Evolutionary conservation across 2,888 invertebrate genomes (phyloP).

Genomic region (Ischnura elegans): DNA sequence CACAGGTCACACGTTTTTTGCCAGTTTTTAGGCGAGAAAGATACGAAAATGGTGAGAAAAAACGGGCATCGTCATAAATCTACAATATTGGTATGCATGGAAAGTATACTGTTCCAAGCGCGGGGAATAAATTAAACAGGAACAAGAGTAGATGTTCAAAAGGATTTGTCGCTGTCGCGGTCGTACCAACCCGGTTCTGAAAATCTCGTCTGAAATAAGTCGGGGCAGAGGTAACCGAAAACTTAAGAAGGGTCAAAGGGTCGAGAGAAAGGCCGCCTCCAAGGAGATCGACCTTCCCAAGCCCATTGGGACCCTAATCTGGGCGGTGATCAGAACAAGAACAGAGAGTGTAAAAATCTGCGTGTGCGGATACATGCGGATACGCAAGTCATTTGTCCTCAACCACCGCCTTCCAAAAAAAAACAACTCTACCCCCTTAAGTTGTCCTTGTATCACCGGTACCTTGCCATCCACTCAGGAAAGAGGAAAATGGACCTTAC

Average conservation of each 20-base stretch:
- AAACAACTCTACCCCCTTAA: conserved; percentile 11
- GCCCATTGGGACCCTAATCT: conserved; percentile 22
- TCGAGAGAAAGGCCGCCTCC: not conserved
- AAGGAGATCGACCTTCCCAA: not conserved
- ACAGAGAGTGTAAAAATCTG: not conserved
- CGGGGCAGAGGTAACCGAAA: conserved; percentile 9
- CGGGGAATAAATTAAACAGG: not conserved
- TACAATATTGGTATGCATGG: not conserved
- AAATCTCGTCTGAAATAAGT: not conserved
- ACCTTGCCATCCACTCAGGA: not conserved
- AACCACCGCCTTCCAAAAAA: not conserved
- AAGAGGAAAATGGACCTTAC: not conserved
- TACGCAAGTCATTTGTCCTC: conserved; percentile 56
- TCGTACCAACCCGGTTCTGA: not conserved
- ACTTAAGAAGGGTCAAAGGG: not conserved
- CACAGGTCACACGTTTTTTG: not conserved
- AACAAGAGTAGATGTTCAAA: not conserved
- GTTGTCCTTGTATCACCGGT: conserved; percentile 30
- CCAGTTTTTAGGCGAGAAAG: not conserved
- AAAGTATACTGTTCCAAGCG: not conserved
- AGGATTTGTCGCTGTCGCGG: conserved; percentile 23
- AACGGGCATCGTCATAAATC: not conserved
- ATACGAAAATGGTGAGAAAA: not conserved
- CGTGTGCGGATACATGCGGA: not conserved
- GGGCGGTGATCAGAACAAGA: conserved; percentile 14